Evolutionary conservation across 1,140 invertebrate genomes (phyloP).

Genomic region (Aricia agestis): DNA sequence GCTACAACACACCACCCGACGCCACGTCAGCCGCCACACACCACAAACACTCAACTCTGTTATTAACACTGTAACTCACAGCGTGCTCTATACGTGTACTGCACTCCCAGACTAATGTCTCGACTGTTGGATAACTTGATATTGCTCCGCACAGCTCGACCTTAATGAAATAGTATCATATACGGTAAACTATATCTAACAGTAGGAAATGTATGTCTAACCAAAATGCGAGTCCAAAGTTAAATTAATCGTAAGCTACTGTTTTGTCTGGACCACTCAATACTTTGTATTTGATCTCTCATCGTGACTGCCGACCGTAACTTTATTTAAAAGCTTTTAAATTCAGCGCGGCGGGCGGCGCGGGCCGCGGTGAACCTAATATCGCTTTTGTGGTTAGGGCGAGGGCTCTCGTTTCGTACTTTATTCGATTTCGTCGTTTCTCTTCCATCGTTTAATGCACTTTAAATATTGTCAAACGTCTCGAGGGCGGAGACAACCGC

Average conservation of each 20-base stretch:
- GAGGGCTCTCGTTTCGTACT: not conserved
- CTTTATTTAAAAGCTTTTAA: not conserved
- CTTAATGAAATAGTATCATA: too few species aligned
- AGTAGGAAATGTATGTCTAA: too few species aligned
- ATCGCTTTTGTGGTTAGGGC: not conserved
- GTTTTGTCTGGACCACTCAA: not conserved
- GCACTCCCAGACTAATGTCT: too few species aligned
- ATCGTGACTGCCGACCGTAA: not conserved
- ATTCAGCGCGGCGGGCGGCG: not conserved
- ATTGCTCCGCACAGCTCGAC: too few species aligned
- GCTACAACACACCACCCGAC: too few species aligned
- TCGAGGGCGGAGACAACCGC: not conserved
- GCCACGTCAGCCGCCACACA: too few species aligned
- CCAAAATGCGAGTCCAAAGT: not conserved
- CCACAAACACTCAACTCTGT: too few species aligned
- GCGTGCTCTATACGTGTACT: too few species aligned
- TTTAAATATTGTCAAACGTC: slow-evolving; percentile 14
- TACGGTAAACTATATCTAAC: too few species aligned
- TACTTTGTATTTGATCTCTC: not conserved
- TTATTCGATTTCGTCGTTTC: not conserved
- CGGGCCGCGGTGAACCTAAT: not conserved
- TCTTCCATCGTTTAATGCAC: not conserved
- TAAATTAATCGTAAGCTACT: too few species aligned
- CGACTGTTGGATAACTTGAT: too few species aligned
- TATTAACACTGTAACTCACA: too few species aligned